Evolutionary conservation across 2,797 vertebrate genomes (phyloP), one percentile per base, ranked within the genome.

Genomic region (Perodicticus potto): DNA sequence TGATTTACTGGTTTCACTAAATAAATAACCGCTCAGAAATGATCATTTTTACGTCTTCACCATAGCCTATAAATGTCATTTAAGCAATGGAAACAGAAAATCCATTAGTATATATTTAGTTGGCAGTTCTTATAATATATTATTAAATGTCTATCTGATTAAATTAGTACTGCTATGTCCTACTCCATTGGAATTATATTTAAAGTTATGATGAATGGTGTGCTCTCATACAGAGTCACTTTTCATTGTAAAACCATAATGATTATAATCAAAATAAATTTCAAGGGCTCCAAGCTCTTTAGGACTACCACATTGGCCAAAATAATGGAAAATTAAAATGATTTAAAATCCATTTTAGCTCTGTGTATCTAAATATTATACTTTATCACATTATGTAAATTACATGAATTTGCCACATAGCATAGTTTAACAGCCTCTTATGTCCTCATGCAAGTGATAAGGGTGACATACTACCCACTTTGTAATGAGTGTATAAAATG

Each of bases 261-360:
- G 27, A 95, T 92, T 94, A 94, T 95, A 94, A 97, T 95, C 93
- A 95, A 97, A 97, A 97, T 97, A 95, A 97, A 97, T 96, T 96
- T 76, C 91, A 97, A 94, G 86, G 59, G 43, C 86, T 96, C 37
- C 45, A 77, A 94, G 77, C 69, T 76, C 84, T 92, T 95, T 91
- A 95, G 63, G 80, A 93, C 23, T 85, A 91, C 87, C 43, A 78
- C 45, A 87, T 55, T 94, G 67, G 57, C 73, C 77, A 83, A 80
- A 96, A 97, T 65, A 97, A 93, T 96, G 86, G 65, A 86, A 96
- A 97, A 97, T 96, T 97, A 96, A 98, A 94, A 95, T 96, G 82
- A 93, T 88, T 90, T 95, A 94, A 97, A 97, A 92, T 88, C 81
- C 40, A 95, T 96, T 96, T 89, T 92, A 97, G 37, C 37, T n/a